phyloP scores from a whole-genome alignment of 37 sponge, comb jelly and placozoan species.

The Aplysina aerophoba region DNA sequence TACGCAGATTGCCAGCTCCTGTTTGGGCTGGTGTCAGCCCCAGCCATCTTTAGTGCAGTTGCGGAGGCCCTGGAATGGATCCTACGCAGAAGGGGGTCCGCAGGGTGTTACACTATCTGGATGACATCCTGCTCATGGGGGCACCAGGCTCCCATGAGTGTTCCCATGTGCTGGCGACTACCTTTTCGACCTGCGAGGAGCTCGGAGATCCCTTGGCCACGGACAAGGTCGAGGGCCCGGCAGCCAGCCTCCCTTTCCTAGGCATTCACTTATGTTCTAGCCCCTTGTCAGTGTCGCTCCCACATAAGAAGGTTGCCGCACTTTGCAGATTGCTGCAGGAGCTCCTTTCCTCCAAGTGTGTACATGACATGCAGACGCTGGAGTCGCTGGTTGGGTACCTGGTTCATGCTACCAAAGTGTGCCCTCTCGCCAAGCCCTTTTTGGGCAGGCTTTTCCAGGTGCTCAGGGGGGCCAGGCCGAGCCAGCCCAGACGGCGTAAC shows the following conservation, averaged over 20 bases:
- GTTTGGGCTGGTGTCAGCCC: conserved; percentile 25
- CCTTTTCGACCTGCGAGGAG: not conserved
- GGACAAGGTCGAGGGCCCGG: conserved; percentile 25
- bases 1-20: conserved; percentile 23
- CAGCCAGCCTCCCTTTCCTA: not conserved
- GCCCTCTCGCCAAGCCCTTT: too few species aligned
- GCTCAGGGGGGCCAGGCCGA: too few species aligned
- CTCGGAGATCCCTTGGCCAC: conserved; percentile 18
- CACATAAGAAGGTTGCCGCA: too few species aligned
- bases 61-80: conserved; percentile 30
- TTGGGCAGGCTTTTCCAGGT: too few species aligned
- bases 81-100: conserved; percentile 11
- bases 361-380: too few species aligned
- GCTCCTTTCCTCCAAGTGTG: too few species aligned
- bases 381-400: too few species aligned
- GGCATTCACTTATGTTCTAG: not conserved
- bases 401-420: too few species aligned
- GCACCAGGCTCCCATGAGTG: conserved; percentile 11
- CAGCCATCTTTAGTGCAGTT: conserved; percentile 14
- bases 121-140: conserved; percentile 12
- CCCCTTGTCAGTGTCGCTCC: not conserved
- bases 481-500: too few species aligned
- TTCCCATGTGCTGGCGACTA: not conserved
- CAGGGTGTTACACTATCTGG: conserved; percentile 1
- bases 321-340: too few species aligned